These are phyloP conservation scores for Cyanocitta stelleri DNA, from an alignment of 2,113 vertebrate species.

Conservation along the genomic window DNA sequence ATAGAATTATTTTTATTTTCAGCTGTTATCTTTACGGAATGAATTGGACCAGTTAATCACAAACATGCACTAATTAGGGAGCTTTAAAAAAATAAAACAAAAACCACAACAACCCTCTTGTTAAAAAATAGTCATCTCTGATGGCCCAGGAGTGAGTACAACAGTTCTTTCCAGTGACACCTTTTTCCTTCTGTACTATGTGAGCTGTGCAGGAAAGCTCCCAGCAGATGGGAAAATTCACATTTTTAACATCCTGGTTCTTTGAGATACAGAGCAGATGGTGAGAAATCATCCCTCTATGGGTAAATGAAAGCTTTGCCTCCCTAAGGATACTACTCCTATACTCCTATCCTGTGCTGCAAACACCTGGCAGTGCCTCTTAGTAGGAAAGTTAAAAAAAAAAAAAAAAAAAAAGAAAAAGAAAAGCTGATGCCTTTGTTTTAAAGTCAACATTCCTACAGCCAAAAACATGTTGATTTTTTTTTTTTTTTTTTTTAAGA, in stretches of 20 bases:
- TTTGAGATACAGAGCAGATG: conserved; percentile 56
- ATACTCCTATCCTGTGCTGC: neutral
- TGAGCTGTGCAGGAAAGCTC: neutral
- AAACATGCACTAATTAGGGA: neutral
- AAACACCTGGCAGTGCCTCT: conserved; percentile 44
- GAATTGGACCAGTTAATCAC: neutral
- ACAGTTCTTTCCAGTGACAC: neutral
- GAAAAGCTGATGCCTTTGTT: neutral
- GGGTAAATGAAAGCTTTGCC: conserved; percentile 15
- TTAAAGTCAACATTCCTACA: neutral
- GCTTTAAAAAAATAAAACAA: neutral
- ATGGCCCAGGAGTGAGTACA: neutral
- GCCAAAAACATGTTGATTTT: neutral
- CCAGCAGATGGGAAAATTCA: neutral
- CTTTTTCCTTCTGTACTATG: neutral
- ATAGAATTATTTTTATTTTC: neutral
- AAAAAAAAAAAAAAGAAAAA: neutral
- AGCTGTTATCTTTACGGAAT: neutral
- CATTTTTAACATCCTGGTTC: conserved; percentile 21
- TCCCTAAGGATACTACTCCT: neutral
- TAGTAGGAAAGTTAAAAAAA: neutral
- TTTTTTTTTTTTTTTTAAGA: neutral
- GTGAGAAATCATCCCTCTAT: conserved; percentile 17
- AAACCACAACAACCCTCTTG: neutral
- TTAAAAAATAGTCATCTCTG: neutral